Evolutionary conservation across 2,888 invertebrate species (phyloP), one percentile per base, ranked within the genome.

Genomic region (Margaritifera margaritifera): DNA sequence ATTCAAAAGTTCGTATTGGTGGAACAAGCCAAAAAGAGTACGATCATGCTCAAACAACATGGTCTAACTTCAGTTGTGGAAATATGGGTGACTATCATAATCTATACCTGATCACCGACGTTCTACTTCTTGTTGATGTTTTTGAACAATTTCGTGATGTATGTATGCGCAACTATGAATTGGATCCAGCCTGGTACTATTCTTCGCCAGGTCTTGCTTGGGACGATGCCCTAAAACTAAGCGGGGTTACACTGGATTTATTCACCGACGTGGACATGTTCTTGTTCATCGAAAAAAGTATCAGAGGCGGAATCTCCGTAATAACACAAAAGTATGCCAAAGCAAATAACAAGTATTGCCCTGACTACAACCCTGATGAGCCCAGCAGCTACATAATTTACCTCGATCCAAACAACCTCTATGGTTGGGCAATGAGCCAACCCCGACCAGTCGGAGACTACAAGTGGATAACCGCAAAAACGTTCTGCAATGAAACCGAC

Each of bases 61-160:
- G 75, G 77, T 31, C 69, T 3, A 24, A 27, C 19, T 78, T 81
- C 50, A 68, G 73, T 15, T 62, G 68, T 5, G 60, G 56, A 18
- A 75, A 72, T n/a, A 66, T 83, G 18, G 78, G 81, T 18, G 77
- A 82, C n/a, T 84, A 78, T 68, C 74, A 74, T 77, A 63, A 82
- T 78, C 59, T 77, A 58, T 68, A 80, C 75, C 27, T 60, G 51
- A 60, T 73, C 65, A 79, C 79, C 55, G 84, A 85, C 74, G 78
- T 81, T 6, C 73, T 84, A 20, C 72, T 83, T 50, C 74, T 86
- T 54, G 81, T 82, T 31, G 81, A 86, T 80, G 79, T 87, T 24
- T 87, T 86, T 80, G 83, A 89, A 70, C 79, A 72, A 24, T 87
- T 87, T 69, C 73, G 83, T 71, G 68, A 77, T 50, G 71, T 83